A percentile compares a stretch with the other conserved stretches of the same genome.
These are phyloP conservation scores for Carcharodon carcharias DNA, from an alignment of 2,797 vertebrate genomes.

Conservation along the genomic window DNA sequence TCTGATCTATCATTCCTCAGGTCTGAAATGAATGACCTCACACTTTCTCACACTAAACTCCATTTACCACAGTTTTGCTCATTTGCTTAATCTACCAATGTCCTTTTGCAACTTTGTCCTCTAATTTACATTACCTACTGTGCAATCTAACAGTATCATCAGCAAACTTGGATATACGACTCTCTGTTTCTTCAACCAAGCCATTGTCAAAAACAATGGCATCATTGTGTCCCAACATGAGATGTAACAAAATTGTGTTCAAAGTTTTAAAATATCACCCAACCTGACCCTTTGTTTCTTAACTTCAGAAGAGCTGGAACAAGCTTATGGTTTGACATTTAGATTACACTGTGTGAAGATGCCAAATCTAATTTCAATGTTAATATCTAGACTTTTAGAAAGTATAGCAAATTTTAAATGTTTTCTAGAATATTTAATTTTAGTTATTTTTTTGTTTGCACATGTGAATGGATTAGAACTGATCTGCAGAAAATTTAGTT, in stretches of 20 bases:
- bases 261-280: neutral
- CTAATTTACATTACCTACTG: neutral
- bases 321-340: neutral
- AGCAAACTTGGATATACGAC: neutral
- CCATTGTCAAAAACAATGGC: neutral
- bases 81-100: neutral
- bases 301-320: too few relatives aligned
- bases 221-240: neutral
- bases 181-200: neutral
- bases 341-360: neutral
- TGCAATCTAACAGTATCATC: neutral
- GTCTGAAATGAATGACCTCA: too few relatives aligned
- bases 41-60: neutral
- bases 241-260: neutral
- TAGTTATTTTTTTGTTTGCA: too few relatives aligned
- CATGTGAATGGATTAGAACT: too few relatives aligned
- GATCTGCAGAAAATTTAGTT: too few relatives aligned
- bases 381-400: too few relatives aligned
- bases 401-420: too few relatives aligned
- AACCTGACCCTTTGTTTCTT: neutral
- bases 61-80: neutral
- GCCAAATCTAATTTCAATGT: too few relatives aligned
- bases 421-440: too few relatives aligned
- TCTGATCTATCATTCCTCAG: neutral
- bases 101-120: neutral